Evolutionary conservation across 2,888 invertebrate genomes (phyloP), one percentile per base, ranked within the genome.

Genomic region (Deroplatys truncata): DNA sequence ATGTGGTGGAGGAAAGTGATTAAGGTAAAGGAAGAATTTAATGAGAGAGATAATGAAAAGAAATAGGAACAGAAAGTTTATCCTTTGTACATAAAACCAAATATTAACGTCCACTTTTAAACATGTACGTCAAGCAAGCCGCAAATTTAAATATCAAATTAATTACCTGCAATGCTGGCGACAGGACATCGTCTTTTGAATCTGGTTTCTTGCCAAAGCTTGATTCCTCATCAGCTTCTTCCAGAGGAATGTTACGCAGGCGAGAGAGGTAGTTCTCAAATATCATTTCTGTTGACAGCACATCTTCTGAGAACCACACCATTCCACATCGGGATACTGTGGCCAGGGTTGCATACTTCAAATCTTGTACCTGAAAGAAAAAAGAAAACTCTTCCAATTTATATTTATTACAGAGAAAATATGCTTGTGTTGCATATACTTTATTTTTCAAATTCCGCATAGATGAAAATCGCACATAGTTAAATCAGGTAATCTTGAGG

Each of bases 231-330:
- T 98, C 98, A 0, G 96, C 96, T 92, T 98, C 98, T 93, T 98
- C 98, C 91, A 98, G 93, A 0, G 98, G 97, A 92, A 98, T 98
- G 92, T 97, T 97, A 91, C 96, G 96, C 92, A 99, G 94, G 90
- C 97, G 96, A 92, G 97, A 94, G 92, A 99, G 95, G 94, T 98
- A 99, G 94, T 99, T 98, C 92, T 99, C 99, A 94, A 99, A 99
- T 92, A 99, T 97, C 99, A 99, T 99, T 94, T 99, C 99, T 0
- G 98, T 98, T 0, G 98, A 98, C 10, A 99, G 96, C 0, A 99
- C 99, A 93, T 99, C 99, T 93, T 99, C 99, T 16, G 98, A 99
- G 96, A 99, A 99, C 99, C 99, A 99, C 84, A 99, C 99, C 99
- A 99, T 99, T 91, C 99, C 99, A 93, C 99, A 99, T 93, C 99